phyloP scores from a whole-genome alignment of 2,113 vertebrate species.

The Varanus komodoensis region DNA sequence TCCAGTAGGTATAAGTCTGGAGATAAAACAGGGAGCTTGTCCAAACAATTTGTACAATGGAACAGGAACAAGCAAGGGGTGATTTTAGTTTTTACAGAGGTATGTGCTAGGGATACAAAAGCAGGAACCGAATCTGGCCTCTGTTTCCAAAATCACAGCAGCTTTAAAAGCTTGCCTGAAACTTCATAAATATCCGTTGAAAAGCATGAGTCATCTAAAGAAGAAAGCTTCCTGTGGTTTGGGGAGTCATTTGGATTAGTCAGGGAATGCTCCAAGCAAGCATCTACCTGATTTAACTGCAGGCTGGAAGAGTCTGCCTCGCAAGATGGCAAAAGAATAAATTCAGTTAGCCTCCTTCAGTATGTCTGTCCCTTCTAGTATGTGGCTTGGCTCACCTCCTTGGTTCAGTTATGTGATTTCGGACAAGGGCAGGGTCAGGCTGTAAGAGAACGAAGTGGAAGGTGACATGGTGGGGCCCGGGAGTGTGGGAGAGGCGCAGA shows the following conservation, averaged over 20 bases:
- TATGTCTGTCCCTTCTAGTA: background rate
- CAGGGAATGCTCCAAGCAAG: slow-evolving; percentile 36
- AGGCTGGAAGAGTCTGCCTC: background rate
- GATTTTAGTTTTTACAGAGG: slow-evolving; percentile 18
- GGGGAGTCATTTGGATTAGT: slow-evolving; percentile 43
- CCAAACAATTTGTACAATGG: slow-evolving; percentile 56
- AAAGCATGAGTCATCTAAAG: slow-evolving; percentile 49
- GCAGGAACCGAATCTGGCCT: slow-evolving; percentile 47
- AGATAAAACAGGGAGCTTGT: slow-evolving; percentile 55
- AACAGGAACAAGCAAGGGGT: slow-evolving; percentile 30
- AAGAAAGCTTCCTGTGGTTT: slow-evolving; percentile 40
- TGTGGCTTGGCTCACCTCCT: background rate
- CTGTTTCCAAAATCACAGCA: slow-evolving; percentile 55
- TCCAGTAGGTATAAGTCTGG: slow-evolving; percentile 48
- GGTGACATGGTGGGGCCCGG: background rate
- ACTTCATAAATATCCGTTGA: slow-evolving; percentile 25
- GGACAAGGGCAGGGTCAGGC: background rate
- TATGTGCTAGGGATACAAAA: slow-evolving; percentile 60
- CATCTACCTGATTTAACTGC: slow-evolving; percentile 27
- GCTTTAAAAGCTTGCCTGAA: slow-evolving; percentile 6
- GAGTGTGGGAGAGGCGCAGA: background rate
- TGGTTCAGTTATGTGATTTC: background rate
- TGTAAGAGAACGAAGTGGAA: background rate
- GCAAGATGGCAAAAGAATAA: background rate
- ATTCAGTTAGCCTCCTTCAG: background rate